These are phyloP conservation scores for Chromobotia macracanthus DNA, from an alignment of 2,797 vertebrate genomes.

Conservation along the genomic window DNA sequence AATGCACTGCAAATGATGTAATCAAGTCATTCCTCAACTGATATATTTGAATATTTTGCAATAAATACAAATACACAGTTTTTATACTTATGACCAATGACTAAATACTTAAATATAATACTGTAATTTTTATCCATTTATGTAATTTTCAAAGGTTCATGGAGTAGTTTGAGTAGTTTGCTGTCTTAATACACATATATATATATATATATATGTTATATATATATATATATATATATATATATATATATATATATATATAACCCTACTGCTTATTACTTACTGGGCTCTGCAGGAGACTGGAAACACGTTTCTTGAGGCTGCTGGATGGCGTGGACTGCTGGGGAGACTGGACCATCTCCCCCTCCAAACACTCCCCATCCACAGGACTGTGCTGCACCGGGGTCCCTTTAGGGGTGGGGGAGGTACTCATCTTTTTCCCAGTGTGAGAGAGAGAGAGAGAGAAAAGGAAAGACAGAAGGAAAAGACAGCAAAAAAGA, in stretches of 20 bases:
- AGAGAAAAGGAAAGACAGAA: slow-evolving; percentile 44
- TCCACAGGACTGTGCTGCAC: slow-evolving; percentile 82
- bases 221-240: too few species aligned
- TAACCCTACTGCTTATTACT: slow-evolving; percentile 62
- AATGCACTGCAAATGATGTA: not conserved
- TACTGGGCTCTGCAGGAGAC: slow-evolving; percentile 92
- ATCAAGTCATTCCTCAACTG: not conserved
- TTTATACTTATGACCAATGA: too few species aligned
- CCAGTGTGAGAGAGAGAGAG: slow-evolving; percentile 28
- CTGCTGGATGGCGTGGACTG: slow-evolving; percentile 81
- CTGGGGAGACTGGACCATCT: slow-evolving; percentile 77
- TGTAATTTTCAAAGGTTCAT: too few species aligned
- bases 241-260: too few species aligned
- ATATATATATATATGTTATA: too few species aligned
- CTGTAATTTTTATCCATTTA: not conserved
- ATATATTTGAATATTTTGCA: too few species aligned
- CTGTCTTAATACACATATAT: too few species aligned
- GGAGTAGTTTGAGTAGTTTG: too few species aligned
- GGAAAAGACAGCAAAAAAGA: slow-evolving; percentile 17
- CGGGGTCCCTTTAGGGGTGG: slow-evolving; percentile 78
- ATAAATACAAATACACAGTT: too few species aligned
- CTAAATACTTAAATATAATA: too few species aligned
- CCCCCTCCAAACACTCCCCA: slow-evolving; percentile 75
- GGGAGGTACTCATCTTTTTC: slow-evolving; percentile 83
- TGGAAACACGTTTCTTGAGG: slow-evolving; percentile 89